phyloP scores from a whole-genome alignment of 1,140 invertebrate species.

The Gyrodactylus bullatarudis region DNA sequence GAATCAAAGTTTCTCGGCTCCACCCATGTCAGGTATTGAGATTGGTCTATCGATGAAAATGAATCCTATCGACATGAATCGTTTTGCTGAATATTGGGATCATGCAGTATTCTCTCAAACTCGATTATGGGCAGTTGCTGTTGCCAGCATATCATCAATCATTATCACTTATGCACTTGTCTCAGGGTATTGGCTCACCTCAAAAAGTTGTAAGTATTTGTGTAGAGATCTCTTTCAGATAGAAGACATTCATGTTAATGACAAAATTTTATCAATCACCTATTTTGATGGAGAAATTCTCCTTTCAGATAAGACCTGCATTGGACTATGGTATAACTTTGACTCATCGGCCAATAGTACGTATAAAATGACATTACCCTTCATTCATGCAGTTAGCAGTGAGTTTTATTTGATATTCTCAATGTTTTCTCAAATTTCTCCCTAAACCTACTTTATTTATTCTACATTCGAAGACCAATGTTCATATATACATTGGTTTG shows the following conservation, averaged over 20 bases:
- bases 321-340: not conserved
- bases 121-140: not conserved
- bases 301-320: not conserved
- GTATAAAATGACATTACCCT: not conserved
- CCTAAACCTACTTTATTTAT: no score
- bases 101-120: not conserved
- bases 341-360: not conserved
- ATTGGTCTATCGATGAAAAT: not conserved
- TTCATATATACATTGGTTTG: no score
- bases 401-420: not conserved
- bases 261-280: no score
- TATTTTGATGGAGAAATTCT: no score
- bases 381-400: not conserved
- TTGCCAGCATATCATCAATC: not conserved
- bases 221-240: not conserved
- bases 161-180: not conserved
- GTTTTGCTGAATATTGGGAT: not conserved
- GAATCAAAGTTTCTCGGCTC: no score
- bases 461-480: no score
- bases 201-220: not conserved
- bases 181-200: not conserved
- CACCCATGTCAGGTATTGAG: no score
- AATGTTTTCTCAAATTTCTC: not conserved
- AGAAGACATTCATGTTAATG: no score
- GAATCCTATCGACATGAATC: not conserved